A percentile compares a stretch with the other conserved stretches of the same genome.
Evolutionary conservation across 2,888 invertebrate species (phyloP).

Genomic region (Syritta pipiens): DNA sequence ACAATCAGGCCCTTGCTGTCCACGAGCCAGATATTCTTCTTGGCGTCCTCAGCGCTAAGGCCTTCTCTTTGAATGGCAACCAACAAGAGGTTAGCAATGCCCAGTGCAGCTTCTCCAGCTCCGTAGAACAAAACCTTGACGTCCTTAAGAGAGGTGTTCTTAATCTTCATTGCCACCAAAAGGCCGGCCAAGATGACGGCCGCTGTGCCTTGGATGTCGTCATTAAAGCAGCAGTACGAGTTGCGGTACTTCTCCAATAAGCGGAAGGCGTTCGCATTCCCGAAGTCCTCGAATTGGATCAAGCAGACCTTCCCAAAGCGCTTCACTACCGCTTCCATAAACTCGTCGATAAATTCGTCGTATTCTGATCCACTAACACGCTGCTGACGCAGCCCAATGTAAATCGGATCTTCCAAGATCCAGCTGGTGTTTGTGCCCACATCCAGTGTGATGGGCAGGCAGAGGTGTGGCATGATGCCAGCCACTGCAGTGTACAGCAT

Average conservation of each 20-base stretch:
- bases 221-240: conserved; percentile 97
- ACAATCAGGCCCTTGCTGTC: conserved; percentile 97
- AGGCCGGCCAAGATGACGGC: conserved; percentile 97
- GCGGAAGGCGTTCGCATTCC: conserved; percentile 97
- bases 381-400: conserved; percentile 94
- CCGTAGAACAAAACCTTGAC: conserved; percentile 96
- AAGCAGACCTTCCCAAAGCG: conserved; percentile 92
- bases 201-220: conserved; percentile 99
- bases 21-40: conserved; percentile 93
- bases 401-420: conserved; percentile 94
- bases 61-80: conserved; percentile 97
- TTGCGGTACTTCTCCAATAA: conserved; percentile 93
- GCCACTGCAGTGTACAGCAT: conserved; percentile 98
- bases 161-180: conserved; percentile 91
- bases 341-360: conserved; percentile 97
- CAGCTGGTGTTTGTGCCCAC: conserved; percentile 94
- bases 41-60: conserved; percentile 86
- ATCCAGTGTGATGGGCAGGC: conserved; percentile 94
- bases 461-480: conserved; percentile 96
- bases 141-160: conserved; percentile 89
- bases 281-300: conserved; percentile 99
- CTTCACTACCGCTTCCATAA: conserved; percentile 94
- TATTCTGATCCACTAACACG: conserved; percentile 91
- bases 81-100: conserved; percentile 94
- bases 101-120: conserved; percentile 97